These are phyloP conservation scores for Glaucopsyche alexis DNA, from an alignment of 2,888 invertebrate genomes.

Conservation along the genomic window DNA sequence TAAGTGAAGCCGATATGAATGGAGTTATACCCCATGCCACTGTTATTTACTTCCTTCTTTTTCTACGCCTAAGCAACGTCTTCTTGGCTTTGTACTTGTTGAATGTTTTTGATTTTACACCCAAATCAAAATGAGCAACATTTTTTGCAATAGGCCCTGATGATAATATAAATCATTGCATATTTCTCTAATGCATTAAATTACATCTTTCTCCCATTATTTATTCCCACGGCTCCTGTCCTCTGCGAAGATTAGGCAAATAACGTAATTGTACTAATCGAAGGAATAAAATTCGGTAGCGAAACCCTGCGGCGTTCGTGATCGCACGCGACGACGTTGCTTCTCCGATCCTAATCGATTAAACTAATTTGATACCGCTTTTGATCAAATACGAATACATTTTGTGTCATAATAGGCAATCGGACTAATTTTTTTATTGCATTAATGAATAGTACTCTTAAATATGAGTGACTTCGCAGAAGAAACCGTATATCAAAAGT, in stretches of 20 bases:
- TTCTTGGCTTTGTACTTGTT: too few relatives aligned
- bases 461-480: too few relatives aligned
- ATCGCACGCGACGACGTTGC: conserved; percentile 15
- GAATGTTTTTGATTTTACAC: too few relatives aligned
- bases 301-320: conserved; percentile 16
- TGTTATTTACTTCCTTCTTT: background rate
- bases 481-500: too few relatives aligned
- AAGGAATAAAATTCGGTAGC: conserved; percentile 19
- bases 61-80: too few relatives aligned
- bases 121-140: background rate
- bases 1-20: too few relatives aligned
- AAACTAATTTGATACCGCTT: background rate
- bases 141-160: background rate
- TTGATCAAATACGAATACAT: background rate
- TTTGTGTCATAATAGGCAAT: background rate
- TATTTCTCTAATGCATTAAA: conserved; percentile 9
- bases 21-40: too few relatives aligned
- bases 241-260: conserved; percentile 11
- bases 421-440: too few relatives aligned
- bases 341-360: background rate
- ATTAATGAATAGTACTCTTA: too few relatives aligned
- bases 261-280: conserved; percentile 25
- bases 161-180: background rate
- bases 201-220: conserved; percentile 19
- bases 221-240: conserved; percentile 26